A percentile compares a stretch with the other conserved stretches of the same genome.
These are phyloP conservation scores for Acanthopagrus latus DNA, from an alignment of 2,797 vertebrate genomes.

Conservation along the genomic window DNA sequence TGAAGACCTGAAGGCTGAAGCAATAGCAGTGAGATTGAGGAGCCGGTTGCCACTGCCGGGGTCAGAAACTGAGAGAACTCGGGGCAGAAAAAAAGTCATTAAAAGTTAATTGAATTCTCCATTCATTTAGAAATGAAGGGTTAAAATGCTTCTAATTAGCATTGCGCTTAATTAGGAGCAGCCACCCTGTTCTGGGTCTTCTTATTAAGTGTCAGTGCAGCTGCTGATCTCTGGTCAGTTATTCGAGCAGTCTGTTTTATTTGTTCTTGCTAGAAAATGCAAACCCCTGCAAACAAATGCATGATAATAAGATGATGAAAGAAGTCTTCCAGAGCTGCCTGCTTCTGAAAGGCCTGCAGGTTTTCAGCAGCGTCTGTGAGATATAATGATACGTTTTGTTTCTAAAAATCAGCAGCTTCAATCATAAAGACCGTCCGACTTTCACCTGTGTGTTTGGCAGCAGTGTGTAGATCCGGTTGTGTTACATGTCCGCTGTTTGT, in stretches of 20 bases:
- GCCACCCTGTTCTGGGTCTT: neutral
- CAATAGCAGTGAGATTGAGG: rapidly evolving
- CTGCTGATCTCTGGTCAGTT: neutral
- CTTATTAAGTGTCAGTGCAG: neutral
- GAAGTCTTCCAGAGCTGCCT: neutral
- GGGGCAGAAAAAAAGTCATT: constrained; percentile 10
- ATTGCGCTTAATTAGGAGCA: constrained; percentile 13
- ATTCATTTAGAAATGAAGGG: constrained; percentile 34
- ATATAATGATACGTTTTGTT: neutral
- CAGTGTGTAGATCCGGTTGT: no score
- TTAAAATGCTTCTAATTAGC: constrained; percentile 39
- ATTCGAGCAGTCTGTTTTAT: neutral
- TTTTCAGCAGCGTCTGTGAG: neutral
- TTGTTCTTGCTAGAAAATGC: no score
- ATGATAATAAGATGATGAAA: rapidly evolving
- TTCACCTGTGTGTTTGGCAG: neutral
- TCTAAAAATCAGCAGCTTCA: neutral
- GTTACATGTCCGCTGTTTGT: neutral
- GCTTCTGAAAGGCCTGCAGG: neutral
- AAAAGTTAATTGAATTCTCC: constrained; percentile 27
- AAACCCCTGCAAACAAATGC: neutral
- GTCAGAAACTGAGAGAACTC: constrained; percentile 15
- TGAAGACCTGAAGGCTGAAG: neutral
- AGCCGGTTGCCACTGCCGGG: neutral
- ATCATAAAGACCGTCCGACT: neutral